Conservation (phyloP, 1,140 invertebrate genomes). For the Drosophila obscura region DNA sequence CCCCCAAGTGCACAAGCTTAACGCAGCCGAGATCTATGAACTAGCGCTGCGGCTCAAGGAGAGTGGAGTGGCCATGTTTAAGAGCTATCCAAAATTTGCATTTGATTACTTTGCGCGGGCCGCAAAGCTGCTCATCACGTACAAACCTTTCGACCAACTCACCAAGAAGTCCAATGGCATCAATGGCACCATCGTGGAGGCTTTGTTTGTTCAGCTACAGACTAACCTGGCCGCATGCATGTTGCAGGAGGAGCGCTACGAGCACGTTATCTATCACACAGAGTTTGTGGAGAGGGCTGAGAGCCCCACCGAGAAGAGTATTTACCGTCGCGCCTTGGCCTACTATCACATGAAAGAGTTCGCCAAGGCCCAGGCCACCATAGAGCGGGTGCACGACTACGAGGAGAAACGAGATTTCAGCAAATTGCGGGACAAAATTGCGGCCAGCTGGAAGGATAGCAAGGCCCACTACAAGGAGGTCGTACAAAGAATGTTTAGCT, state of each 20-base stretch:
- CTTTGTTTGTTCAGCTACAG: slow-evolving; percentile 71
- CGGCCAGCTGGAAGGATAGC: slow-evolving; percentile 64
- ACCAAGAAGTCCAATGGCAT: slow-evolving; percentile 58
- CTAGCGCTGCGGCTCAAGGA: slow-evolving; percentile 69
- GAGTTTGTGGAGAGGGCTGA: slow-evolving; percentile 68
- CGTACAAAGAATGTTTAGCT: slow-evolving; percentile 83
- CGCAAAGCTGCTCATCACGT: slow-evolving; percentile 77
- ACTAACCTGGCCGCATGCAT: slow-evolving; percentile 79
- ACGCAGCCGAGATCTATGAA: slow-evolving; percentile 56
- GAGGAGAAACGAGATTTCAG: slow-evolving; percentile 76
- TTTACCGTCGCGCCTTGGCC: slow-evolving; percentile 76
- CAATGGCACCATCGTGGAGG: slow-evolving; percentile 49
- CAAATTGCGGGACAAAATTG: slow-evolving; percentile 65
- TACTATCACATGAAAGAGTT: slow-evolving; percentile 73
- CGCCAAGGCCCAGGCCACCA: slow-evolving; percentile 67
- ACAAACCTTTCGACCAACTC: slow-evolving; percentile 71
- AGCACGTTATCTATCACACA: slow-evolving; percentile 79
- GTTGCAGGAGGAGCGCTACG: slow-evolving; percentile 74
- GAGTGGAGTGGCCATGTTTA: slow-evolving; percentile 79
- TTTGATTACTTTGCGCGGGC: slow-evolving; percentile 77
- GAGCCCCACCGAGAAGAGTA: slow-evolving; percentile 72
- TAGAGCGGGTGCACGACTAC: slow-evolving; percentile 68
- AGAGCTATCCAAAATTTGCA: slow-evolving; percentile 76
- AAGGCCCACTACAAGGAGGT: slow-evolving; percentile 75
- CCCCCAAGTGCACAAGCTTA: slow-evolving; percentile 60